Percentiles rank a stretch among this genome's conserved stretches.
These are phyloP conservation scores for Typhlichthys eigenmanni DNA, from an alignment of 2,797 vertebrate species.

Conservation along the genomic window DNA sequence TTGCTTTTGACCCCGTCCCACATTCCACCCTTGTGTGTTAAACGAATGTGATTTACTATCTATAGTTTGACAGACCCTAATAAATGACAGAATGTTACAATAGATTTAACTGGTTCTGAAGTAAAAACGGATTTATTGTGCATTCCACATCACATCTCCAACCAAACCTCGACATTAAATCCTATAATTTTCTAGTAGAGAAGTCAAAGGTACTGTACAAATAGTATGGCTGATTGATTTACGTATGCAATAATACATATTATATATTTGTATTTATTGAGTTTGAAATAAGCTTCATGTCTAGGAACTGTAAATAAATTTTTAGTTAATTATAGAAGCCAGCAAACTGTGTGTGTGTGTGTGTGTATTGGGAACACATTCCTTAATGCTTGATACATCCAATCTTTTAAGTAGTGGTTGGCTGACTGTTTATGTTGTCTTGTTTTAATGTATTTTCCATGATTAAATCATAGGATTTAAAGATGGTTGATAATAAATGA, in stretches of 20 bases:
- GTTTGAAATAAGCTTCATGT: conserved; percentile 61
- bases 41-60: conserved; percentile 57
- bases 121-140: conserved; percentile 54
- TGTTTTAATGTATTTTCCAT: conserved; percentile 64
- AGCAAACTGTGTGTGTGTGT: conserved; percentile 48
- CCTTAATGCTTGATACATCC: conserved; percentile 57
- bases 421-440: conserved; percentile 47
- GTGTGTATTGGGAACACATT: conserved; percentile 58
- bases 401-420: conserved; percentile 48
- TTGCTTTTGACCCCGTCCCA: conserved; percentile 40
- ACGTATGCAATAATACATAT: conserved; percentile 72
- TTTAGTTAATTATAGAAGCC: conserved; percentile 72
- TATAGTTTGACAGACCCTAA: conserved; percentile 50
- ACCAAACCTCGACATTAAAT: conserved; percentile 39
- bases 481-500: conserved; percentile 62
- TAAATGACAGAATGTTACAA: conserved; percentile 60
- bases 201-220: conserved; percentile 49
- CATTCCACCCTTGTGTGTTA: conserved; percentile 52
- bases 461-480: conserved; percentile 53
- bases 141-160: conserved; percentile 54
- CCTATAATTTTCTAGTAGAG: conserved; percentile 39
- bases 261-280: conserved; percentile 70
- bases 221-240: conserved; percentile 40
- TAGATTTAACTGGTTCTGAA: conserved; percentile 59
- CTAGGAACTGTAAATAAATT: conserved; percentile 76